These are phyloP conservation scores for Platycheirus rosarum DNA, from an alignment of 2,888 invertebrate genomes.

Conservation along the genomic window DNA sequence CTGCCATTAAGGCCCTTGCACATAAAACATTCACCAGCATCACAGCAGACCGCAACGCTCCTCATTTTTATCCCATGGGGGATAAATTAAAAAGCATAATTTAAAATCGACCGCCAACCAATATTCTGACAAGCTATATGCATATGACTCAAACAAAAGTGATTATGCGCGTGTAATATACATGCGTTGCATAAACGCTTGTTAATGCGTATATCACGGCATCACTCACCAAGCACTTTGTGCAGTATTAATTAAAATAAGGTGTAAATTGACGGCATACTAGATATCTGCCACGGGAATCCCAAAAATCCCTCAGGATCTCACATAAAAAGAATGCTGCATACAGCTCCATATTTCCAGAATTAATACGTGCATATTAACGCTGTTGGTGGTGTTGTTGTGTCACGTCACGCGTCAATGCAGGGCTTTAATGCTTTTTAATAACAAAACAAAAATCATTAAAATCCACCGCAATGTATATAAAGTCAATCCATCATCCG, in stretches of 20 bases:
- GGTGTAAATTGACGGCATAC: constrained; percentile 52
- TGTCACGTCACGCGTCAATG: constrained; percentile 3
- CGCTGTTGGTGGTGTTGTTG: too few relatives aligned
- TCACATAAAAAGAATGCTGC: constrained; percentile 19
- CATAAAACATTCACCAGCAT: constrained; percentile 19
- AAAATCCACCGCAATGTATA: constrained; percentile 20
- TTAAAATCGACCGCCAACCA: constrained; percentile 47
- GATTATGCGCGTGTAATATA: not conserved
- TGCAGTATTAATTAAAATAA: constrained; percentile 53
- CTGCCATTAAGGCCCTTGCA: too few relatives aligned
- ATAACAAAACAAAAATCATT: constrained; percentile 35
- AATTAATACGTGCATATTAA: constrained; percentile 31
- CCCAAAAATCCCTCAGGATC: constrained; percentile 33
- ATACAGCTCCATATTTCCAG: constrained; percentile 16
- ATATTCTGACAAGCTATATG: not conserved
- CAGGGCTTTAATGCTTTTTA: constrained; percentile 24
- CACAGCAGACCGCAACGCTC: constrained; percentile 30
- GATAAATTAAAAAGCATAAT: constrained; percentile 58
- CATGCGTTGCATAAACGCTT: too few relatives aligned
- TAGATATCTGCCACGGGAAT: constrained; percentile 32
- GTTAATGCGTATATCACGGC: constrained; percentile 11
- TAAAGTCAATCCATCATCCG: constrained; percentile 21
- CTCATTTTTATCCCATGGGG: constrained; percentile 18
- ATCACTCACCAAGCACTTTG: constrained; percentile 28
- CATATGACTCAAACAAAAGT: not conserved